Percentiles rank a stretch among this genome's conserved stretches.
phyloP scores from a whole-genome alignment of 2,888 invertebrate genomes.

The Sphinx pinastri region DNA sequence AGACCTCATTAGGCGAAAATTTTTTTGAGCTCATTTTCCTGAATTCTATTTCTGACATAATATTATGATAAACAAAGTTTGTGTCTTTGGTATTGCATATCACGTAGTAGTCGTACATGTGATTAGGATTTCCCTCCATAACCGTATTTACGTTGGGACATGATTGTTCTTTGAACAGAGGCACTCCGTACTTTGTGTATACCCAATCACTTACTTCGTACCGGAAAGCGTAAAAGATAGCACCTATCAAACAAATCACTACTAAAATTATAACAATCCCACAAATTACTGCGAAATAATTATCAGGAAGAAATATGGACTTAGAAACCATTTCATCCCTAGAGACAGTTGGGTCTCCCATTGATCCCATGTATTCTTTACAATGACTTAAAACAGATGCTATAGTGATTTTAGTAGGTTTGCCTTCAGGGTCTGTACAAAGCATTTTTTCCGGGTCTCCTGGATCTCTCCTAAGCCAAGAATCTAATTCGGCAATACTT shows the following conservation, averaged over 20 bases:
- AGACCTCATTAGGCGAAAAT: slow-evolving; percentile 87
- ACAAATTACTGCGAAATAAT: slow-evolving; percentile 89
- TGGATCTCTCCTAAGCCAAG: slow-evolving; percentile 87
- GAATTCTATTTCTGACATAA: slow-evolving; percentile 88
- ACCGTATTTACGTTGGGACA: slow-evolving; percentile 83
- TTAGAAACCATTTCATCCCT: slow-evolving; percentile 82
- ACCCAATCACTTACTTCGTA: slow-evolving; percentile 92
- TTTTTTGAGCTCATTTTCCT: slow-evolving; percentile 89
- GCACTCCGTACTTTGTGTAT: slow-evolving; percentile 90
- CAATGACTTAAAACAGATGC: slow-evolving; percentile 84
- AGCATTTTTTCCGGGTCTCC: slow-evolving; percentile 88
- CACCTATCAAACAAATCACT: slow-evolving; percentile 87
- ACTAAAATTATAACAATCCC: slow-evolving; percentile 88
- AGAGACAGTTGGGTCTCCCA: slow-evolving; percentile 73
- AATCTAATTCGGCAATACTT: slow-evolving; percentile 87
- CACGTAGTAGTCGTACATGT: slow-evolving; percentile 94
- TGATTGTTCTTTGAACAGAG: slow-evolving; percentile 90
- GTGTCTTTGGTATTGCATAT: slow-evolving; percentile 93
- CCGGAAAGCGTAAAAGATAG: slow-evolving; percentile 89
- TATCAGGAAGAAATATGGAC: slow-evolving; percentile 86
- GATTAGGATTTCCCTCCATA: slow-evolving; percentile 87
- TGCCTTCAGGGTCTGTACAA: slow-evolving; percentile 84
- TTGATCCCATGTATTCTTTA: slow-evolving; percentile 85
- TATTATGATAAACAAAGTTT: slow-evolving; percentile 87
- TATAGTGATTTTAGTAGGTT: slow-evolving; percentile 80